Conservation (phyloP, 2,113 vertebrate genomes). For the Urocynchramus pylzowi region DNA sequence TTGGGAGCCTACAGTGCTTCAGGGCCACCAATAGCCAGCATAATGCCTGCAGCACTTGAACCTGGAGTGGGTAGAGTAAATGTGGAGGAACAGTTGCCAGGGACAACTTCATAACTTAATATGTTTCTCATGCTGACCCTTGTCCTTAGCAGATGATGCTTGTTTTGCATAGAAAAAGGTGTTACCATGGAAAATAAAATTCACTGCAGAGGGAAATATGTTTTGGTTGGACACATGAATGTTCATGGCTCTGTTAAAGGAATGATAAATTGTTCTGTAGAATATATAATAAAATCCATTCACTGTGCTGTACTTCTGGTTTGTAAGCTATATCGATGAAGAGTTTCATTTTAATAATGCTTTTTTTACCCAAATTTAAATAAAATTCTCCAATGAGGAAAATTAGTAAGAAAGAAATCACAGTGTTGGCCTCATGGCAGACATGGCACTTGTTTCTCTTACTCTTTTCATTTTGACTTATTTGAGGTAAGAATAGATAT, state of each 20-base stretch:
- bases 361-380: not conserved
- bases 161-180: not conserved
- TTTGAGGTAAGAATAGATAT: not conserved
- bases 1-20: not conserved
- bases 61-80: not conserved
- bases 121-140: not conserved
- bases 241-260: not conserved
- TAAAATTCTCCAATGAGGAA: not conserved
- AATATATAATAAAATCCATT: not conserved
- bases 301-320: not conserved
- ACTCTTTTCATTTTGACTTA: not conserved
- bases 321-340: not conserved
- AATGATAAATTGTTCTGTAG: not conserved
- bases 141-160: not conserved
- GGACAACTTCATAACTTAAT: not conserved
- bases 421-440: not conserved
- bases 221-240: not conserved
- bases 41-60: rapidly evolving
- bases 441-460: not conserved
- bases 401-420: not conserved
- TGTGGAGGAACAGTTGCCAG: not conserved
- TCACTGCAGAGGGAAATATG: not conserved
- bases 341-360: not conserved
- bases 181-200: not conserved
- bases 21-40: rapidly evolving